phyloP scores from a whole-genome alignment of 1,140 invertebrate genomes.

The Cydia splendana region DNA sequence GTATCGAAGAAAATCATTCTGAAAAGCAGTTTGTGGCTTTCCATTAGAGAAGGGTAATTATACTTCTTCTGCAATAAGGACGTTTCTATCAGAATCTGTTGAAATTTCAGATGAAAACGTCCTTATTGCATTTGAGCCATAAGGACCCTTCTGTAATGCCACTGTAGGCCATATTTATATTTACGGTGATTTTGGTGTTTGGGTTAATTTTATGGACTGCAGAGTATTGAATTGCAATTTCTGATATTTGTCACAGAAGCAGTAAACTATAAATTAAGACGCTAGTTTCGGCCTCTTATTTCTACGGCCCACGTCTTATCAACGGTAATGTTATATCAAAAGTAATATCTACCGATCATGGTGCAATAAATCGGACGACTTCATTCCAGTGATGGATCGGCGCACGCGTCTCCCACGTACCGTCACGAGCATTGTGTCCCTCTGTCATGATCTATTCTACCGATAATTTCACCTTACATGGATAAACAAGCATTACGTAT shows the following conservation, averaged over 20 bases:
- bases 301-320: slow-evolving; percentile 37
- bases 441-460: slow-evolving; percentile 42
- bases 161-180: not conserved
- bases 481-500: slow-evolving; percentile 49
- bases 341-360: slow-evolving; percentile 41
- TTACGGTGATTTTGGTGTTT: slow-evolving; percentile 2
- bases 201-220: not conserved
- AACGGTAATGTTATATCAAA: slow-evolving; percentile 43
- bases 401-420: slow-evolving; percentile 55
- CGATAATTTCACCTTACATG: slow-evolving; percentile 38
- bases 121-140: too few species aligned
- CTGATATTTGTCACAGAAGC: not conserved
- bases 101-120: too few species aligned
- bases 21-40: not conserved
- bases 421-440: slow-evolving; percentile 50
- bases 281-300: slow-evolving; percentile 23
- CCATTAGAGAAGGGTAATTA: too few species aligned
- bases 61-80: too few species aligned
- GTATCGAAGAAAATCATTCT: not conserved
- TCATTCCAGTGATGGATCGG: slow-evolving; percentile 60
- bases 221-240: not conserved
- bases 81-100: too few species aligned
- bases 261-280: slow-evolving; percentile 1
- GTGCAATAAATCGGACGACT: slow-evolving; percentile 56
- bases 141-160: too few species aligned